A percentile compares a stretch with the other conserved stretches of the same genome.
phyloP scores from a whole-genome alignment of 2,113 vertebrate genomes.

The Antigone vipio region DNA sequence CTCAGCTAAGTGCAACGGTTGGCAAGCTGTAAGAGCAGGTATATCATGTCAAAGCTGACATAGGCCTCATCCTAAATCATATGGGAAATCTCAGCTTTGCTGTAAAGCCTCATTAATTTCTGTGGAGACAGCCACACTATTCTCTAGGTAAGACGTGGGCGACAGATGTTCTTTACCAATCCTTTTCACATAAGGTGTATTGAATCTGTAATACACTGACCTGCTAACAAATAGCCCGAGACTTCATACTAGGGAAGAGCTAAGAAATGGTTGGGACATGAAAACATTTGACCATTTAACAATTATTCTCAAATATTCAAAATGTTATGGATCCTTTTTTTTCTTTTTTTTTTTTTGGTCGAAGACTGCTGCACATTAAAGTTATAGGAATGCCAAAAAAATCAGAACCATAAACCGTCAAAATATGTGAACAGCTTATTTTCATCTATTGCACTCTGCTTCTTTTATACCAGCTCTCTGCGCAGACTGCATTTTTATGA shows the following conservation, averaged over 20 bases:
- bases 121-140: neutral
- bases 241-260: neutral
- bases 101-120: conserved; percentile 31
- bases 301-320: neutral
- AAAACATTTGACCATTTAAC: neutral
- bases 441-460: neutral
- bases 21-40: neutral
- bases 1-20: neutral
- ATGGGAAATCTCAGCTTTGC: neutral
- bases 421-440: conserved; percentile 33
- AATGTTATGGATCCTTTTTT: neutral
- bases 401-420: neutral
- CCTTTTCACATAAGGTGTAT: neutral
- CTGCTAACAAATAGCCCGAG: neutral
- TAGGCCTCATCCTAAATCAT: neutral
- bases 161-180: neutral
- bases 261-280: neutral
- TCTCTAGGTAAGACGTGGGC: neutral
- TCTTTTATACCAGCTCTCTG: neutral
- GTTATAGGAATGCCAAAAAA: neutral
- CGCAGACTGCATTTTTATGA: conserved; percentile 26
- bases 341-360: neutral
- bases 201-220: neutral
- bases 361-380: neutral
- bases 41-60: neutral